phyloP scores from a whole-genome alignment of 92 coral and sea anemone species.

The Anthopleura xanthogrammica region DNA sequence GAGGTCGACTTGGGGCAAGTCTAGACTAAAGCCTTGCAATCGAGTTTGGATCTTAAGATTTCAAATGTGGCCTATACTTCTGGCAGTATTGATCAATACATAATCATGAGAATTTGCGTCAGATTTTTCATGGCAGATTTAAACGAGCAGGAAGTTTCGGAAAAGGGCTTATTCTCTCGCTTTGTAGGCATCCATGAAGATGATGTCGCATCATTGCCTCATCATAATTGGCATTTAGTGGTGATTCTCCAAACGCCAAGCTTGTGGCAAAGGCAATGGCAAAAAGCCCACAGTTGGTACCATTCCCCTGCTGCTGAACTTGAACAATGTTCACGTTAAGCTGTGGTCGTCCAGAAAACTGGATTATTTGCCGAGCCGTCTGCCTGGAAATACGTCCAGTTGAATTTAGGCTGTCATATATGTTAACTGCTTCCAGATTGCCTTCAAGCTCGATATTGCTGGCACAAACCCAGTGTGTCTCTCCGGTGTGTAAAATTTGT shows the following conservation, averaged over 20 bases:
- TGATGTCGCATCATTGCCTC: slow-evolving; percentile 14
- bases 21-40: too few relatives aligned
- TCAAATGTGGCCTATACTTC: too few relatives aligned
- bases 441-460: slow-evolving; percentile 6
- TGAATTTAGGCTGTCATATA: too few relatives aligned
- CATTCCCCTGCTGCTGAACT: slow-evolving; percentile 41
- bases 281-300: slow-evolving; percentile 42
- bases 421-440: too few relatives aligned
- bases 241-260: slow-evolving; percentile 24
- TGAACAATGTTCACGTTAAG: slow-evolving; percentile 1
- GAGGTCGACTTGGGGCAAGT: too few relatives aligned
- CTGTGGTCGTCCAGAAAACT: neutral
- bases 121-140: too few relatives aligned
- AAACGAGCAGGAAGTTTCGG: too few relatives aligned
- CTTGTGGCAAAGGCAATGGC: slow-evolving; percentile 37
- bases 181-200: slow-evolving; percentile 16
- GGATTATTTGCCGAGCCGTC: neutral
- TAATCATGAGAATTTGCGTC: too few relatives aligned
- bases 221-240: neutral
- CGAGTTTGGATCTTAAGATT: too few relatives aligned
- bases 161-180: slow-evolving; percentile 19
- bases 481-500: slow-evolving; percentile 40
- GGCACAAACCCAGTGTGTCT: slow-evolving; percentile 35
- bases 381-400: too few relatives aligned
- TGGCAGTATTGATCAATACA: too few relatives aligned